A percentile compares a stretch with the other conserved stretches of the same genome.
Conservation (phyloP, 2,797 vertebrate species). For the Acanthurus tractus region DNA sequence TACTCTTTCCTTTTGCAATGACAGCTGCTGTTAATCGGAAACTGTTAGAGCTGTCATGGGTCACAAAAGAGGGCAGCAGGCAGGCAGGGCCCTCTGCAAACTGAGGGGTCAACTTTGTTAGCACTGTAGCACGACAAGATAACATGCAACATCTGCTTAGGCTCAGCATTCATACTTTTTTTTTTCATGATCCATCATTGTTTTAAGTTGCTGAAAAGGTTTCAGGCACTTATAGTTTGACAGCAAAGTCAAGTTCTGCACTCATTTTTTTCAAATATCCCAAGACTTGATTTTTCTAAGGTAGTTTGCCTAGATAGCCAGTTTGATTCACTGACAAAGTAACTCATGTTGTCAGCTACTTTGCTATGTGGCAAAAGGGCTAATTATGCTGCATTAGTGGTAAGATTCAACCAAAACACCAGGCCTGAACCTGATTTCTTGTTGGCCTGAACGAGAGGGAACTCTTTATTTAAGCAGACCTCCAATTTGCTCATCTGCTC, state of each 20-base stretch:
- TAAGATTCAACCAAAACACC: slow-evolving; percentile 8
- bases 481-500: slow-evolving; percentile 41
- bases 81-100: slow-evolving; percentile 55
- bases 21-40: slow-evolving; percentile 77
- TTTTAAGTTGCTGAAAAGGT: slow-evolving; percentile 35
- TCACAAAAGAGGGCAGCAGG: slow-evolving; percentile 57
- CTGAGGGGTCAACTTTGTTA: slow-evolving; percentile 58
- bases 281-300: slow-evolving; percentile 1
- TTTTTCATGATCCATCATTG: slow-evolving; percentile 33
- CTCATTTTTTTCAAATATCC: neutral
- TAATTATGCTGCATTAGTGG: neutral
- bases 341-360: no score
- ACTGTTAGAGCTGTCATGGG: slow-evolving; percentile 52
- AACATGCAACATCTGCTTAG: slow-evolving; percentile 76
- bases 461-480: slow-evolving; percentile 14
- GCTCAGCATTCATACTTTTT: slow-evolving; percentile 61
- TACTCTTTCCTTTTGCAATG: slow-evolving; percentile 42
- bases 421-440: slow-evolving; percentile 21
- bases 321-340: neutral
- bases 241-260: neutral
- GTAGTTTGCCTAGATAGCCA: neutral
- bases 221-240: neutral
- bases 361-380: neutral
- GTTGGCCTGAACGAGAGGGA: slow-evolving; percentile 4
- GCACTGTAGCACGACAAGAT: slow-evolving; percentile 69